phyloP scores from a whole-genome alignment of 2,888 invertebrate genomes.

The Metalampra italica region DNA sequence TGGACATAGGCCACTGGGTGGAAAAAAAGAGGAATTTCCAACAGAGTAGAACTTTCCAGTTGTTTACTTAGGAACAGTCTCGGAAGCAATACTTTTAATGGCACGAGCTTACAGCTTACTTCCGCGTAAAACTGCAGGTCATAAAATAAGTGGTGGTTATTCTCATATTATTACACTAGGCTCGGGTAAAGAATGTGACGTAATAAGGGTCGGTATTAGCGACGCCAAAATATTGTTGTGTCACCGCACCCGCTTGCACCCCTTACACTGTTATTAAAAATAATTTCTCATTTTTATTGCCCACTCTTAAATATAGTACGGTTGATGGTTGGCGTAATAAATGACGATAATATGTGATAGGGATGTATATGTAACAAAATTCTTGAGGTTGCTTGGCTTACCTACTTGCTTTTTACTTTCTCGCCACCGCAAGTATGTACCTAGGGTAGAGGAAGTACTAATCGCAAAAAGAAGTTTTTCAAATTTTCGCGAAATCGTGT shows the following conservation, averaged over 20 bases:
- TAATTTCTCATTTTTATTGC: conserved; percentile 78
- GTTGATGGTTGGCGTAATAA: conserved; percentile 44
- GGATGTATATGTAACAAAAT: conserved; percentile 3
- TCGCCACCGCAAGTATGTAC: too few relatives aligned
- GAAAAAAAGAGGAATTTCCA: too few relatives aligned
- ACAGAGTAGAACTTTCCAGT: too few relatives aligned
- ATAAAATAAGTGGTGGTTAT: conserved; percentile 61
- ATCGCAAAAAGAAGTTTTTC: too few relatives aligned
- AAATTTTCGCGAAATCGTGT: too few relatives aligned
- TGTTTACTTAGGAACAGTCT: too few relatives aligned
- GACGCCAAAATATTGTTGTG: conserved; percentile 60
- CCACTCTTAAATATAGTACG: conserved; percentile 45
- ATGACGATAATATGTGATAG: conserved; percentile 44
- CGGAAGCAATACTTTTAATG: too few relatives aligned
- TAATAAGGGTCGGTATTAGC: conserved; percentile 57
- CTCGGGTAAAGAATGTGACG: conserved; percentile 55
- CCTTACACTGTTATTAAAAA: conserved; percentile 68
- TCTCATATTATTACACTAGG: conserved; percentile 56
- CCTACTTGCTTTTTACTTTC: background rate
- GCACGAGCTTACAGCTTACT: conserved; percentile 29
- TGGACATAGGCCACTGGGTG: too few relatives aligned
- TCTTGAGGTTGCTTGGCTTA: background rate
- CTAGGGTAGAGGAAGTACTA: too few relatives aligned
- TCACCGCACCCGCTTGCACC: conserved; percentile 37
- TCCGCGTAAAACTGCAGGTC: conserved; percentile 53